Evolutionary conservation across 2,888 invertebrate species (phyloP), one percentile per base, ranked within the genome.

Genomic region (Xestia c-nigrum): DNA sequence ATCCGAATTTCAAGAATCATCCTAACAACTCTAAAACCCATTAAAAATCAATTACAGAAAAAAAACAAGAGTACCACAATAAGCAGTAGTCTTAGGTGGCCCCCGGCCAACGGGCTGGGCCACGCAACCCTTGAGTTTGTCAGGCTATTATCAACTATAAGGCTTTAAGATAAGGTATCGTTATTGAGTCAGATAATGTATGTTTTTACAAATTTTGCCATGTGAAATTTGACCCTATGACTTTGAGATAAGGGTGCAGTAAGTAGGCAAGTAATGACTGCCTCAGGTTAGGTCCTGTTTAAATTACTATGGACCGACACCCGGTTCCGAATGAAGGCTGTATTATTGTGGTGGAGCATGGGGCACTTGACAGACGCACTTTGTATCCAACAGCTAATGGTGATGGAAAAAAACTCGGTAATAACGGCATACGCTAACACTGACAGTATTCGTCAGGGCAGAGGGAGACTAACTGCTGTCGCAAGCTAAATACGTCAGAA

Each of bases 31-130:
- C 83, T 78, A 87, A 85, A 85, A 80, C 63, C 87, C 89, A 91
- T 91, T 91, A 91, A 90, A 91, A 88, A 90, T 86, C 89, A 91
- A 91, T 91, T 91, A 90, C 79, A 84, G 81, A 85, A 87, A 88
- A n/a, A 91, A 90, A 87, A 81, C 73, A 85, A 86, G 71, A 70
- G 74, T 64, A 79, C 78, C 85, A 79, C 78, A 90, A 85, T 85
- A 87, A 88, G 86, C 85, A 88, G 88, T 84, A 88, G 86, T 88
- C 83, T 85, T 86, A 83, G 88, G 87, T 87, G 87, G 90, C 90
- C 89, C 75, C 82, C 68, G 87, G 90, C 88, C 71, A 80, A 74
- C 77, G 71, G 65, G 46, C 40, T 65, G 70, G 24, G 70, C 68
- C 73, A 80, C 52, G 59, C 71, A 63, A 72, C 6, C 68, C 31